Evolutionary conservation across 2,888 invertebrate genomes (phyloP).

Genomic region (Acronicta alni): DNA sequence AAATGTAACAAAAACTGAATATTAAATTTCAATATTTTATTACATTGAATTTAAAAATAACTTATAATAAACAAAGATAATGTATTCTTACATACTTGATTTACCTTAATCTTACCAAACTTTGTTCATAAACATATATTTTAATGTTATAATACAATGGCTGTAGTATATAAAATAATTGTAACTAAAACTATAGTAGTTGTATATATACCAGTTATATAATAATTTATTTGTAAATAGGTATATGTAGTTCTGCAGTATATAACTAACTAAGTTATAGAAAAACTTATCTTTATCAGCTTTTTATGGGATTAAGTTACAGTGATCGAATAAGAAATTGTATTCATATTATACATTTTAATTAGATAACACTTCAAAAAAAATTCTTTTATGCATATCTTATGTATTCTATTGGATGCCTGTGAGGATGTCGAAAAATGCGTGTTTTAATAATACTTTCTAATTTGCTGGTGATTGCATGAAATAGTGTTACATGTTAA

Average conservation of each 20-base stretch:
- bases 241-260: constrained; percentile 53
- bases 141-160: constrained; percentile 70
- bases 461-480: constrained; percentile 15
- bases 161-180: constrained; percentile 47
- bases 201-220: constrained; percentile 32
- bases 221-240: constrained; percentile 44
- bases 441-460: constrained; percentile 32
- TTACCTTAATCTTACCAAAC: constrained; percentile 68
- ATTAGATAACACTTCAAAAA: constrained; percentile 1
- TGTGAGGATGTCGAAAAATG: constrained; percentile 19
- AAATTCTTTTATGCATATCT: not conserved
- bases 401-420: not conserved
- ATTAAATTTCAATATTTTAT: constrained; percentile 69
- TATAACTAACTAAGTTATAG: constrained; percentile 21
- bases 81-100: constrained; percentile 65
- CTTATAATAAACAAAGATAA: constrained; percentile 64
- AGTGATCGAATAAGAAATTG: constrained; percentile 2
- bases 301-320: constrained; percentile 23
- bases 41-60: constrained; percentile 81
- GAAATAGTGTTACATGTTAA: constrained; percentile 16
- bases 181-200: constrained; percentile 36
- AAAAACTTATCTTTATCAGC: constrained; percentile 14
- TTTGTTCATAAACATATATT: constrained; percentile 73
- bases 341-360: constrained; percentile 1
- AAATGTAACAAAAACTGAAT: constrained; percentile 28